Base-by-base conservation (phyloP, 2,888 invertebrate genomes). In the Alcis repandata region DNA sequence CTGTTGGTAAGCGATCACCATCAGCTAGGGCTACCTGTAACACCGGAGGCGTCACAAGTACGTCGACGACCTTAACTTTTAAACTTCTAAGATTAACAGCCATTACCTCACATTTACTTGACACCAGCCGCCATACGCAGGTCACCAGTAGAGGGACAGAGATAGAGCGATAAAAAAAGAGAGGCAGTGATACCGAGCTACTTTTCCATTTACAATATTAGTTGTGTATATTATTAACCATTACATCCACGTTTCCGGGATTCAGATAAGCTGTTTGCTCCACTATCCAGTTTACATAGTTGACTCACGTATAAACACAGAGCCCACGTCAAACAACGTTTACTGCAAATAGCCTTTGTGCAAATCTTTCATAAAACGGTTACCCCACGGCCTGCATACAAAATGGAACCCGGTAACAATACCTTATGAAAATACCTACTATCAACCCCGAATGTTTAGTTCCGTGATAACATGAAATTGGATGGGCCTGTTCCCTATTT, bases 391-490 rank as follows among this genome's bases (percentile, higher is more conserved):
- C 48, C 70, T 68, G 68, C 70, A 72, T 72, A 63, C 64, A 60
- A 70, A 70, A 68, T 67, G 66, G 64, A 54, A 62, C 62, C 69
- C 67, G 52, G 60, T 59, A 67, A 63, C 38, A 67, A 68, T 59
- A 67, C 69, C 72, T 65, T 64, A 72, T 67, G 68, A 63, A 60
- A 63, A 52, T 46, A 57, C 45, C 51, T 57, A 56, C 56, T 27
- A 45, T 40, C 53, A 45, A 54, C 71, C 56, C 62, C 51, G 63
- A 72, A 69, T 67, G 49, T 57, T 59, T 66, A 59, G 61, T 57
- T 59, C 15, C 67, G 70, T 71, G 72, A 77, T 77, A 73, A 64
- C 71, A 66, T 68, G 64, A 80, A 75, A 79, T 78, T 77, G 74
- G 75, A 74, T 75, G 69, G 69, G 68, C 76, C 32, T 45, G 59